Conservation (phyloP, 2,797 vertebrate species). For the Diceros bicornis region DNA sequence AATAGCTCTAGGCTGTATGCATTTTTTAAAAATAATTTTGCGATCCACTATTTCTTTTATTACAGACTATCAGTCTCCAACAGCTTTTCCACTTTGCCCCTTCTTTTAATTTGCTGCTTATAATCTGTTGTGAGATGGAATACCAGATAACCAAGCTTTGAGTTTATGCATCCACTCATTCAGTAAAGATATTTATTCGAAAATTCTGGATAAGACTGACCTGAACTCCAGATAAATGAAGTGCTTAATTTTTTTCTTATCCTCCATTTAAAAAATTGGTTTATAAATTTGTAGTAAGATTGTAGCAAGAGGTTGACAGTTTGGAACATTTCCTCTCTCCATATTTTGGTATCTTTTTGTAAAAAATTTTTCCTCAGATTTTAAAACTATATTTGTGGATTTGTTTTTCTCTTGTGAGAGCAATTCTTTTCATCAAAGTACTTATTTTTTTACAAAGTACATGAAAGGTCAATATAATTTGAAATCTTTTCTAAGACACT, state of each 20-base stretch:
- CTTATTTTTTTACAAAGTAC: conserved; percentile 35
- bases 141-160: conserved; percentile 22
- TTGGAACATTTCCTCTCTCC: conserved; percentile 38
- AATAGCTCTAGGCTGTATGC: conserved; percentile 15
- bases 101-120: conserved; percentile 6
- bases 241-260: not conserved
- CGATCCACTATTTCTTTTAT: conserved; percentile 56
- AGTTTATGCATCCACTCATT: not conserved
- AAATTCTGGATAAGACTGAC: conserved; percentile 21
- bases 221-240: conserved; percentile 41
- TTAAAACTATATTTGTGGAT: conserved; percentile 21
- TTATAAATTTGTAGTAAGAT: conserved; percentile 16
- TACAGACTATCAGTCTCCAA: not conserved
- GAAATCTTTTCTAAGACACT: conserved; percentile 44
- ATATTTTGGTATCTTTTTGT: conserved; percentile 41
- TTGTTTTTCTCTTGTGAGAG: conserved; percentile 51
- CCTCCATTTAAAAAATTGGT: not conserved
- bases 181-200: conserved; percentile 33
- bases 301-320: conserved; percentile 2
- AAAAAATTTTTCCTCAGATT: conserved; percentile 13
- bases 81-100: conserved; percentile 7
- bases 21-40: conserved; percentile 15
- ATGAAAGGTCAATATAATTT: conserved; percentile 22
- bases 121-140: conserved; percentile 10
- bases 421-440: conserved; percentile 37